phyloP scores from a whole-genome alignment of 37 sponge, comb jelly and placozoan genomes.

The Diacarnus erythraeanus region DNA sequence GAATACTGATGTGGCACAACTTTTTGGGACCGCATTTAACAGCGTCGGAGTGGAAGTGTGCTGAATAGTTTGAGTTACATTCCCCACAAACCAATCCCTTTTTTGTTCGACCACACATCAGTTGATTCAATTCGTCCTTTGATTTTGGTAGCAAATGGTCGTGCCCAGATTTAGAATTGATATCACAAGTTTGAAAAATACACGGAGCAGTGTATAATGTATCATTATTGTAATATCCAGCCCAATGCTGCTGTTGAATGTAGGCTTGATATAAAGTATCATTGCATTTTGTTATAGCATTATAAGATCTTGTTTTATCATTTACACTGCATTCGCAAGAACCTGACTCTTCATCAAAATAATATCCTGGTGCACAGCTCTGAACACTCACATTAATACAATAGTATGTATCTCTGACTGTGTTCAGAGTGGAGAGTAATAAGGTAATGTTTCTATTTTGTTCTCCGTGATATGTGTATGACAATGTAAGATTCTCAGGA shows the following conservation, averaged over 20 bases:
- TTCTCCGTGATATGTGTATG: neutral
- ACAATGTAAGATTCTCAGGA: neutral
- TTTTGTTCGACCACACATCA: conserved; percentile 18
- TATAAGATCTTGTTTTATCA: neutral
- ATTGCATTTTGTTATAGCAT: neutral
- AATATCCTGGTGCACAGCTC: conserved; percentile 1
- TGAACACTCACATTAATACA: neutral
- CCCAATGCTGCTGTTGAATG: neutral
- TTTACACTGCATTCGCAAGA: neutral
- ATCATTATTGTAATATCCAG: conserved; percentile 1
- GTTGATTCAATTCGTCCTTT: neutral
- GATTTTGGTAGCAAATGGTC: neutral
- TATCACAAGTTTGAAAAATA: neutral
- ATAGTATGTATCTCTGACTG: neutral
- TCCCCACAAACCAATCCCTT: conserved; percentile 30
- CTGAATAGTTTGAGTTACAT: conserved; percentile 14
- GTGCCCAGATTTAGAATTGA: no score
- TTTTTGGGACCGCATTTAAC: neutral
- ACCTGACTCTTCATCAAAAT: neutral
- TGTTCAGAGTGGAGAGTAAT: neutral
- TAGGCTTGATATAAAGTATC: neutral
- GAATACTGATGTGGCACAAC: conserved; percentile 9
- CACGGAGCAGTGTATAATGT: neutral
- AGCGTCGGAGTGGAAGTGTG: conserved; percentile 26
- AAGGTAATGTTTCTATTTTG: neutral